Evolutionary conservation across 2,888 invertebrate genomes (phyloP).

Genomic region (Oxycera nigricornis): DNA sequence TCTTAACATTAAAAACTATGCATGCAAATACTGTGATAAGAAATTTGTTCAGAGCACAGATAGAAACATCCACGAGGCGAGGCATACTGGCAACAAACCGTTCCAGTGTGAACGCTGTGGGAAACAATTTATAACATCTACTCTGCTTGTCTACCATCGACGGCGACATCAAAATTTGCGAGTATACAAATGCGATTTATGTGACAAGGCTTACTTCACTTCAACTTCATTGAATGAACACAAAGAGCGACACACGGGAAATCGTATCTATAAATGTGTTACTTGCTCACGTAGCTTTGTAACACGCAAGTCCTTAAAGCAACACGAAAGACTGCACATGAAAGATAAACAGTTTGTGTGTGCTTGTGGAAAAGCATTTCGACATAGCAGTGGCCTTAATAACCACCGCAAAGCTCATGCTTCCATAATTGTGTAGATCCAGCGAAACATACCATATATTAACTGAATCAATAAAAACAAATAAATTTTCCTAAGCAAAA

Average conservation of each 20-base stretch:
- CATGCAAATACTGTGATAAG: not conserved
- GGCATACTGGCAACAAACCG: slow-evolving; percentile 8
- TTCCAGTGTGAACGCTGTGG: slow-evolving; percentile 19
- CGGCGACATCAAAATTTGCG: not conserved
- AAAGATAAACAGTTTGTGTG: not conserved
- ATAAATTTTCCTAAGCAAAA: no score
- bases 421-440: no score
- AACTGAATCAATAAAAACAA: no score
- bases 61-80: not conserved
- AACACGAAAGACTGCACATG: not conserved
- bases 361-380: not conserved
- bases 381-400: no score
- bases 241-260: not conserved
- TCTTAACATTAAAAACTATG: not conserved
- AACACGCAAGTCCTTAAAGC: not conserved
- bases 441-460: no score
- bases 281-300: not conserved
- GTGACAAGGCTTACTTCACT: not conserved
- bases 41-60: not conserved
- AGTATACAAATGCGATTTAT: not conserved
- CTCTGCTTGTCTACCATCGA: not conserved
- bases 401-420: no score
- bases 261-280: not conserved
- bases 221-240: not conserved
- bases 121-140: not conserved